phyloP scores from a whole-genome alignment of 2,797 vertebrate species.

The Myotis myotis region DNA sequence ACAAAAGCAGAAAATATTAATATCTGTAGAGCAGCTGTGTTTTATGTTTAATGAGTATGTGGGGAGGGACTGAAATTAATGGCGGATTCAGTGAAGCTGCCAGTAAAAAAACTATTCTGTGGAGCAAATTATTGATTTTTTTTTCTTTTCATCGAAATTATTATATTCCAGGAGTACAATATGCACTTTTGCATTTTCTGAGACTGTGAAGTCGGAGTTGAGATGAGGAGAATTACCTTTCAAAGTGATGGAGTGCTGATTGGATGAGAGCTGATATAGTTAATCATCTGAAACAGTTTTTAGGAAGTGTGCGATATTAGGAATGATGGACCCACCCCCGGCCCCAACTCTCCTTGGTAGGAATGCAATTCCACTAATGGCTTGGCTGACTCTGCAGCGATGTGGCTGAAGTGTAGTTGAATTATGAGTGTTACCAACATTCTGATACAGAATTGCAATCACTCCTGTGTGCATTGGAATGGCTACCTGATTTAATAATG shows the following conservation, averaged over 20 bases:
- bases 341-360: constrained; percentile 21
- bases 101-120: neutral
- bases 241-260: constrained; percentile 45
- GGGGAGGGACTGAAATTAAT: neutral
- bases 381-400: constrained; percentile 62
- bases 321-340: constrained; percentile 17
- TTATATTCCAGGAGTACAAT: constrained; percentile 26
- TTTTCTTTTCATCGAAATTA: constrained; percentile 43
- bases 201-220: neutral
- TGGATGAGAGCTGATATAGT: constrained; percentile 57
- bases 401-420: constrained; percentile 61
- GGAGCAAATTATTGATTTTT: constrained; percentile 57
- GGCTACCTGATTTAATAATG: constrained; percentile 59
- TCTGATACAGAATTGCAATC: constrained; percentile 46
- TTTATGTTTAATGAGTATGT: constrained; percentile 17
- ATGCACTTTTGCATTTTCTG: constrained; percentile 56
- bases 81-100: constrained; percentile 20
- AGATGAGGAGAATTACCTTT: constrained; percentile 49
- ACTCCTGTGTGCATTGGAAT: constrained; percentile 58
- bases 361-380: constrained; percentile 66
- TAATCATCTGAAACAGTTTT: constrained; percentile 61
- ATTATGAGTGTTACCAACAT: constrained; percentile 48
- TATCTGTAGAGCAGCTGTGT: neutral
- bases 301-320: constrained; percentile 29
- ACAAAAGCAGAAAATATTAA: neutral